Evolutionary conservation across 1,140 invertebrate genomes (phyloP).

Genomic region (Stratiolaelaps scimitus): DNA sequence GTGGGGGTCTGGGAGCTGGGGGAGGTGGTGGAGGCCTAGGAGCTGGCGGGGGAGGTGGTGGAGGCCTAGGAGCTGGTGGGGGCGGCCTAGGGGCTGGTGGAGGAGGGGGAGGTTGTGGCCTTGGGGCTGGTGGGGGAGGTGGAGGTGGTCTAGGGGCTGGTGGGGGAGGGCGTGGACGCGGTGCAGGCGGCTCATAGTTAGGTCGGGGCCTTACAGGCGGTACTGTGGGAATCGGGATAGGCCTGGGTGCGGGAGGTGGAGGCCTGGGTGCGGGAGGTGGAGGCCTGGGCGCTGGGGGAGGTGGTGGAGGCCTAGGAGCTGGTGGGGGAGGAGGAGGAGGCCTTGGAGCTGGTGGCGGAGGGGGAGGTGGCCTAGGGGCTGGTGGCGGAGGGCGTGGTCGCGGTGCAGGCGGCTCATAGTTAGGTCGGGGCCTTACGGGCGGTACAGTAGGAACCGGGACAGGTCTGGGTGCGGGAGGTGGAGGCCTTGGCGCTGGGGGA

Average conservation of each 20-base stretch:
- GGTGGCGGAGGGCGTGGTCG: constrained; percentile 1
- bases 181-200: no score
- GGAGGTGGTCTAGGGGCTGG: no score
- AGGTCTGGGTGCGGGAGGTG: background rate
- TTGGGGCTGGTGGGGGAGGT: no score
- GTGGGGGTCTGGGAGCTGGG: background rate
- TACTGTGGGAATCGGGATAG: no score
- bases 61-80: background rate
- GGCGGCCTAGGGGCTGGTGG: background rate
- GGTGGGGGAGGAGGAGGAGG: no score
- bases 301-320: no score
- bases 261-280: no score
- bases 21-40: background rate
- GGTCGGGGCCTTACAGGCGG: no score
- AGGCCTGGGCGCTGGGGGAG: no score
- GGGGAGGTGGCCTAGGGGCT: background rate
- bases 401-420: constrained; percentile 14
- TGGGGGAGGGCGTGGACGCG: no score
- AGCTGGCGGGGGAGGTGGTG: background rate
- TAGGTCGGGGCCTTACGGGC: background rate
- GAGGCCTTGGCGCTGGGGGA: background rate
- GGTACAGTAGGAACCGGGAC: background rate
- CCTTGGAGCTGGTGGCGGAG: background rate
- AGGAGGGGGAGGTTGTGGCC: background rate
- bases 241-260: no score